Evolutionary conservation across 2,888 invertebrate genomes (phyloP), one percentile per base, ranked within the genome.

Genomic region (Caenorhabditis sp.): DNA sequence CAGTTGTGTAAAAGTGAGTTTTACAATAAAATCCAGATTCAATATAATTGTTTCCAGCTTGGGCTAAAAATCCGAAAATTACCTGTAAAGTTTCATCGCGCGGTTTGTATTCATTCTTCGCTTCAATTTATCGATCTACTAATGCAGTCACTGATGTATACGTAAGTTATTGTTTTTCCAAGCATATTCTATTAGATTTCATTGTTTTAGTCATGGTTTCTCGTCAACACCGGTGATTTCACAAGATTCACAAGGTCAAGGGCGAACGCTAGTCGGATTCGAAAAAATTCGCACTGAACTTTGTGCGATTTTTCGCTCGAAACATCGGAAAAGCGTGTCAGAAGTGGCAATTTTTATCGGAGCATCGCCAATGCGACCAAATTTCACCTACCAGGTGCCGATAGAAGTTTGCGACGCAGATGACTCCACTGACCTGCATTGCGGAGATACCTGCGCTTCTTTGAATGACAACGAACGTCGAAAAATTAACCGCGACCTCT

Each of bases 71-170:
- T 26, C 14, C 57, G 26, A 57, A 26, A 31, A 7, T 59, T 59
- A 1, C 43, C 43, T n/a, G 60, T 60, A 8, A 10, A 17, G 7
- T 70, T 74, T 43, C 59, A 66, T 53, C 59, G 74, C 20, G 63
- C 74, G 1, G 61, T 75, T 1, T 75, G 75, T 43, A 75, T 75
- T 43, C 75, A 75, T 26, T 70, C 75, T 1, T 63, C 67, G 14
- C 75, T 75, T 54, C 75, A 75, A 57, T 75, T 75, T 38, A 59
- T 75, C 12, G 75, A 75, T 62, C 54, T 75, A 21, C 53, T 70
- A 23, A 58, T 75, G 58, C 75, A 75, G 36, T 65, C 53, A 38
- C 1, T 75, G 7, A 67, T 75, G 70, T 75, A 61, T 43, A 63
- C 63, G 68, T 75, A 43, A 69, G 63, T n/a, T n/a, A n/a, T n/a